Evolutionary conservation across 2,888 invertebrate genomes (phyloP).

Genomic region (Diabrotica balteata): DNA sequence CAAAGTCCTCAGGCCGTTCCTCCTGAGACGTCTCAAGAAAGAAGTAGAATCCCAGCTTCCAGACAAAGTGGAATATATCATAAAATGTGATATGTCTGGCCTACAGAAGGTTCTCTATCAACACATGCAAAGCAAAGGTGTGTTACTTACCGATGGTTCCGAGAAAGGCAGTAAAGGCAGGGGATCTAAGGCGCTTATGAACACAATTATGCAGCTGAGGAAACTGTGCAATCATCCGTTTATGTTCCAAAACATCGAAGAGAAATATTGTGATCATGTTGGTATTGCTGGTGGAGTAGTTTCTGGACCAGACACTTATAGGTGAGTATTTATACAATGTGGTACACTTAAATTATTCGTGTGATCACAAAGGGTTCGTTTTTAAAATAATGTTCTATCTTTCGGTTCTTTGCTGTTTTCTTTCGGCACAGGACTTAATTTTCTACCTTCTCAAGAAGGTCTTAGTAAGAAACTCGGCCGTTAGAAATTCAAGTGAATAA

Average conservation of each 20-base stretch:
- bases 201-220: conserved; percentile 97
- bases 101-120: conserved; percentile 92
- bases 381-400: too few relatives aligned
- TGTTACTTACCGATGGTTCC: conserved; percentile 92
- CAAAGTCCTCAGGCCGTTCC: conserved; percentile 97
- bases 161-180: conserved; percentile 88
- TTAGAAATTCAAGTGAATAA: too few relatives aligned
- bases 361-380: too few relatives aligned
- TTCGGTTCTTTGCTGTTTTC: too few relatives aligned
- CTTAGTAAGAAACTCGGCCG: too few relatives aligned
- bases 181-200: conserved; percentile 96
- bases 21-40: conserved; percentile 95
- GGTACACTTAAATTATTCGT: too few relatives aligned
- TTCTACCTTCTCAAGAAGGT: too few relatives aligned
- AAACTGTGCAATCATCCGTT: conserved; percentile 99
- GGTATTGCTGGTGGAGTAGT: conserved; percentile 81
- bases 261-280: conserved; percentile 92
- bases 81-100: conserved; percentile 99
- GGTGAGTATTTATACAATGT: not conserved
- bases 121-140: conserved; percentile 98
- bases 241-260: conserved; percentile 98
- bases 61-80: conserved; percentile 97
- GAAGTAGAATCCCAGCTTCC: conserved; percentile 99
- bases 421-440: too few relatives aligned
- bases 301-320: conserved; percentile 85